These are phyloP conservation scores for Poeciliopsis gracilis DNA, from an alignment of 2,797 vertebrate species.

Conservation along the genomic window DNA sequence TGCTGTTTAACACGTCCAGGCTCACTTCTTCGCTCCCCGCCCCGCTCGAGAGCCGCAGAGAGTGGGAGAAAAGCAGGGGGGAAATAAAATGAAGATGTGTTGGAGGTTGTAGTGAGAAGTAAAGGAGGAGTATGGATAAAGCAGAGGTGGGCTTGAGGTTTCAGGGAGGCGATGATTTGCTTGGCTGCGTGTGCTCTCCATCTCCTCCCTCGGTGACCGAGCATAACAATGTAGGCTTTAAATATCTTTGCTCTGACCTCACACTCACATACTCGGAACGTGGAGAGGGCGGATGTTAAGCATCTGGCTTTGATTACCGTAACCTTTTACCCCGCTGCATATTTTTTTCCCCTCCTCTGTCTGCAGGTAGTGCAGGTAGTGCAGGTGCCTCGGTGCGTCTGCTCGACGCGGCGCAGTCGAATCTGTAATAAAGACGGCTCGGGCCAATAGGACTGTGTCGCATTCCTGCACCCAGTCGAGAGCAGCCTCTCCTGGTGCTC, in stretches of 20 bases:
- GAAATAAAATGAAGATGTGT: constrained; percentile 45
- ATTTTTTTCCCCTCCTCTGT: constrained; percentile 10
- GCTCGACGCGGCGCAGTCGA: constrained; percentile 54
- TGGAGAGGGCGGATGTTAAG: constrained; percentile 54
- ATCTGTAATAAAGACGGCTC: constrained; percentile 71
- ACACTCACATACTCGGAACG: constrained; percentile 40
- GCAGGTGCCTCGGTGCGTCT: constrained; percentile 58
- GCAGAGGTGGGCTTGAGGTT: constrained; percentile 63
- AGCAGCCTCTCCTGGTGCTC: constrained; percentile 69
- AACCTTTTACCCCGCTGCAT: constrained; percentile 10
- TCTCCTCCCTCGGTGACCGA: constrained; percentile 70
- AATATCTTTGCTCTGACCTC: constrained; percentile 76
- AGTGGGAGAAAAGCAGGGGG: constrained; percentile 3
- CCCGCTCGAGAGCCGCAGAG: constrained; percentile 39
- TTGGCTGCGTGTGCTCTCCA: constrained; percentile 64
- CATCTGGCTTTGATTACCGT: constrained; percentile 57
- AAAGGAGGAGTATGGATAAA: constrained; percentile 29
- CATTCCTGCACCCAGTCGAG: constrained; percentile 51
- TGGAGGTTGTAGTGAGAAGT: constrained; percentile 14
- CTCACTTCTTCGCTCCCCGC: constrained; percentile 57
- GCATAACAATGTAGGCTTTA: constrained; percentile 77
- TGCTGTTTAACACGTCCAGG: constrained; percentile 69
- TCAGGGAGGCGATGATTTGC: constrained; percentile 71
- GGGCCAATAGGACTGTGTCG: constrained; percentile 59
- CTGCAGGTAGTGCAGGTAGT: constrained; percentile 56